These are phyloP conservation scores for Leuctra nigra DNA, from an alignment of 2,888 invertebrate genomes.

Conservation along the genomic window DNA sequence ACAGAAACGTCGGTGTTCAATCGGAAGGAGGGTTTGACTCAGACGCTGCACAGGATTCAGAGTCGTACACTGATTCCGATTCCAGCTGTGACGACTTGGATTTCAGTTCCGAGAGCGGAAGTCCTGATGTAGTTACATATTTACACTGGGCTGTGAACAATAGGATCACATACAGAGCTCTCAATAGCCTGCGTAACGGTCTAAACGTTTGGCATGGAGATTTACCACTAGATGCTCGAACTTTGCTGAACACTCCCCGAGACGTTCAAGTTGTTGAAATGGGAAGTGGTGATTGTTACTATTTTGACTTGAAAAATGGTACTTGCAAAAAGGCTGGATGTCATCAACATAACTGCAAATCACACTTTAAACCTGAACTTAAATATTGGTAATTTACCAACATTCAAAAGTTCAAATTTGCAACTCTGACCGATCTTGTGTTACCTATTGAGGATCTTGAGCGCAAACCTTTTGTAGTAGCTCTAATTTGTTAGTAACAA, in stretches of 20 bases:
- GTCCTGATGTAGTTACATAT: too few relatives aligned
- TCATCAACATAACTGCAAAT: neutral
- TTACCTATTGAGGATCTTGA: conserved; percentile 26
- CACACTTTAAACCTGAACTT: conserved; percentile 16
- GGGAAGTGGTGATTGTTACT: conserved; percentile 22
- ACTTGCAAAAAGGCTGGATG: neutral
- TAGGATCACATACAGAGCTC: neutral
- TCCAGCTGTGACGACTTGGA: too few relatives aligned
- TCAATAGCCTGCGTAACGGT: neutral
- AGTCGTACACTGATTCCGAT: too few relatives aligned
- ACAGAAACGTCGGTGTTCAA: too few relatives aligned
- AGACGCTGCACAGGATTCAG: too few relatives aligned
- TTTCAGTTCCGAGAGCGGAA: too few relatives aligned
- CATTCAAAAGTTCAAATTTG: conserved; percentile 22
- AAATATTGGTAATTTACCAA: conserved; percentile 25
- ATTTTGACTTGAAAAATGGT: conserved; percentile 15
- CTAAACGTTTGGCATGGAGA: too few relatives aligned
- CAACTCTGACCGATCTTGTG: conserved; percentile 27
- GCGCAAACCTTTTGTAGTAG: conserved; percentile 29
- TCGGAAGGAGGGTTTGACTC: too few relatives aligned
- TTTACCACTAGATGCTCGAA: conserved; percentile 16
- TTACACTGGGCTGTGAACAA: neutral
- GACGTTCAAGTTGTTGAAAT: conserved; percentile 12
- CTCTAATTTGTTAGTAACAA: conserved; percentile 29
- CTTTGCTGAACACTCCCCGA: conserved; percentile 14